phyloP scores from a whole-genome alignment of 1,140 invertebrate genomes.

The Saccostrea echinata region DNA sequence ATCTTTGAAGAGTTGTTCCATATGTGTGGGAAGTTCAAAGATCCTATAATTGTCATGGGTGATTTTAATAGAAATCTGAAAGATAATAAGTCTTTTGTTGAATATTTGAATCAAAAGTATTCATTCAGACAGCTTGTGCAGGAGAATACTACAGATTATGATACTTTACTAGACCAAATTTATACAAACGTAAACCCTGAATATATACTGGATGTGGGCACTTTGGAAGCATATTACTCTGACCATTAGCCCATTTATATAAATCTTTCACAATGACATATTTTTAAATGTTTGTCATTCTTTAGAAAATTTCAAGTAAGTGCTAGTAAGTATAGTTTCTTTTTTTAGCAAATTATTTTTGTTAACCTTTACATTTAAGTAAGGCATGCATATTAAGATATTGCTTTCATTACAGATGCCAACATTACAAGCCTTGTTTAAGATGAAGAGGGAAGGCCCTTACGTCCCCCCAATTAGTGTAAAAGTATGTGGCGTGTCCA shows the following conservation, averaged over 20 bases:
- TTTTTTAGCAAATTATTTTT: too few species aligned
- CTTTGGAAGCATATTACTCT: conserved; percentile 53
- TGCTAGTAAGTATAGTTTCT: neutral
- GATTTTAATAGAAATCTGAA: conserved; percentile 44
- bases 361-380: too few species aligned
- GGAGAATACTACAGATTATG: conserved; percentile 51
- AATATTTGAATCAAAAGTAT: conserved; percentile 1
- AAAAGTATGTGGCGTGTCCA: neutral
- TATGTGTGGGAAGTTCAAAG: neutral
- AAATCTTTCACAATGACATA: neutral
- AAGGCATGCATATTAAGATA: neutral
- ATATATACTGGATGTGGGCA: conserved; percentile 7
- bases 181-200: conserved; percentile 37
- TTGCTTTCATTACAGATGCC: neutral
- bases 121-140: conserved; percentile 1
- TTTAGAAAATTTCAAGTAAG: neutral
- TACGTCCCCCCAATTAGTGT: neutral
- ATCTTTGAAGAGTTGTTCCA: neutral
- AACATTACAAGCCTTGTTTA: neutral
- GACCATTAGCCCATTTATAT: conserved; percentile 48
- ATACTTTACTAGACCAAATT: conserved; percentile 52
- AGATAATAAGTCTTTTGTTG: neutral
- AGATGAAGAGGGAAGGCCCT: neutral
- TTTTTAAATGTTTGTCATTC: neutral
- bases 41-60: conserved; percentile 42